These are phyloP conservation scores for Oligia fasciuncula DNA, from an alignment of 2,888 invertebrate genomes.

Conservation along the genomic window DNA sequence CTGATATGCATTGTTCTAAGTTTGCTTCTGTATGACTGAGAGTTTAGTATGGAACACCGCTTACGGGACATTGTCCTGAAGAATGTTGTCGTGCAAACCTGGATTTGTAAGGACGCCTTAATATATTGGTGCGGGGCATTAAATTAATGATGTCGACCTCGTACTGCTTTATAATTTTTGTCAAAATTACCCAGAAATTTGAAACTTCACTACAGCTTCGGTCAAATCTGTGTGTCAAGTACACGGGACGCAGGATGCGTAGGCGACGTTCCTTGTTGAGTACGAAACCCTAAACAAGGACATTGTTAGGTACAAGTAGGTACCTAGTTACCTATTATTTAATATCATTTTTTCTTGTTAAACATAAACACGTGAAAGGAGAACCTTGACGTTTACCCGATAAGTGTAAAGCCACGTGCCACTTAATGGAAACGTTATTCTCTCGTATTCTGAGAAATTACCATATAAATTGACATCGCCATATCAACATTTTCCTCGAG, in stretches of 20 bases:
- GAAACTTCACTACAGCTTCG: background rate
- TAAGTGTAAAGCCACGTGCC: slow-evolving; percentile 14
- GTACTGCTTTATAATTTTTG: background rate
- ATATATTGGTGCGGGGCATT: background rate
- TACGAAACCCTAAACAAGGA: background rate
- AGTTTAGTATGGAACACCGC: background rate
- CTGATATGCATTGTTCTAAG: slow-evolving; percentile 47
- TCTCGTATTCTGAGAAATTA: slow-evolving; percentile 47
- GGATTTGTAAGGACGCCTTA: too few species aligned
- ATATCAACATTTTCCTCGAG: slow-evolving; percentile 17
- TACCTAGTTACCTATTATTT: background rate
- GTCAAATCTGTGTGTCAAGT: too few species aligned
- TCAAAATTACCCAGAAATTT: background rate
- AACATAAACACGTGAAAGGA: background rate
- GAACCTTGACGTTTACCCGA: background rate
- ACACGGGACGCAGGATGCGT: too few species aligned
- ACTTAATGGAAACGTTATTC: slow-evolving; percentile 39
- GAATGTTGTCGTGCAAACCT: background rate
- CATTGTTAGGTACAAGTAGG: background rate
- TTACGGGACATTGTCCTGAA: background rate
- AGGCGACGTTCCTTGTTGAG: background rate
- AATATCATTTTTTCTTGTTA: background rate
- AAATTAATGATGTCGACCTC: background rate
- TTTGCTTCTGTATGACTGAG: slow-evolving; percentile 15
- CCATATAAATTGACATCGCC: slow-evolving; percentile 47